phyloP scores from a whole-genome alignment of 2,113 vertebrate species.

The Ia io region DNA sequence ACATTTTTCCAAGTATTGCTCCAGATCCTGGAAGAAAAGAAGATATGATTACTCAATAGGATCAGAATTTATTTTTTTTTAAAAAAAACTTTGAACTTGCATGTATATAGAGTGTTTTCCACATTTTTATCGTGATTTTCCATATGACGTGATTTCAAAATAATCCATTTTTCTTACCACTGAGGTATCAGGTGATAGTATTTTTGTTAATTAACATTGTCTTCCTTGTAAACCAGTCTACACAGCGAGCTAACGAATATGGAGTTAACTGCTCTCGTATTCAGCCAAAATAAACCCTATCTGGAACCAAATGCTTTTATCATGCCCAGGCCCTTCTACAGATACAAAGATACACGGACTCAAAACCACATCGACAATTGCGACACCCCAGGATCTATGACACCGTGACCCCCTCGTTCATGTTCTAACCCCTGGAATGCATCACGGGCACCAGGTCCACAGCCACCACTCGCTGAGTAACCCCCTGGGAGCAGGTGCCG shows the following conservation, averaged over 20 bases:
- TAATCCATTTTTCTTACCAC: neutral
- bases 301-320: neutral
- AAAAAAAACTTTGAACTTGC: neutral
- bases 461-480: neutral
- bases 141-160: neutral
- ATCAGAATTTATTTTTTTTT: neutral
- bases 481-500: neutral
- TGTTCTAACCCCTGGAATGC: neutral
- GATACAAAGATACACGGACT: neutral
- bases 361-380: neutral
- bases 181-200: neutral
- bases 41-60: neutral
- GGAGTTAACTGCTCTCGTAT: neutral
- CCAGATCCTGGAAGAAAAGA: slow-evolving; percentile 81
- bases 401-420: neutral
- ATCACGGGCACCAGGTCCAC: neutral
- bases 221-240: neutral
- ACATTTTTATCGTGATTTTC: neutral
- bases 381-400: neutral
- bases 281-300: neutral
- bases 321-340: neutral
- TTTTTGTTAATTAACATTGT: slow-evolving; percentile 15
- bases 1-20: slow-evolving; percentile 86
- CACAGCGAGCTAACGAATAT: neutral
- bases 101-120: neutral